Percentiles rank a stretch among this genome's conserved stretches.
Conservation (phyloP, 2,797 vertebrate genomes). For the Lerista edwardsae region DNA sequence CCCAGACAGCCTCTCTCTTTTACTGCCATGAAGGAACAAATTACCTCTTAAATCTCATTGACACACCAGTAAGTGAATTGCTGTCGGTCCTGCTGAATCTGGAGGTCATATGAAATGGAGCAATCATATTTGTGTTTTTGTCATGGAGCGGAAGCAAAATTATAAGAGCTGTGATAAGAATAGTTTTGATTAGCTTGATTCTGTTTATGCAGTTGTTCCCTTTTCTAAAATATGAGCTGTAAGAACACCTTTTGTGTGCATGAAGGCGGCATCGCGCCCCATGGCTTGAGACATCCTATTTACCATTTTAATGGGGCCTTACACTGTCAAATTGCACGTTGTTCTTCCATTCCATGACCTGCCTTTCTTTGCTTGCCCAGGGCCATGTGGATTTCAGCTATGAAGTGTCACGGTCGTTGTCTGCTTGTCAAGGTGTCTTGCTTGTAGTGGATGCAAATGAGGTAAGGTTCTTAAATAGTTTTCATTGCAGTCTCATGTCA, state of each 20-base stretch:
- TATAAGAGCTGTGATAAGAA: background rate
- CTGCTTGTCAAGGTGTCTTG: conserved; percentile 95
- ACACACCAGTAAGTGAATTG: conserved; percentile 89
- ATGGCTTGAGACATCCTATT: too few relatives aligned
- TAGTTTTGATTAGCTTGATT: background rate
- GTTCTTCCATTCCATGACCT: background rate
- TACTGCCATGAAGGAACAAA: conserved; percentile 83
- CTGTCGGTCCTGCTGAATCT: background rate
- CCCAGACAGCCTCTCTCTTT: conserved; percentile 93
- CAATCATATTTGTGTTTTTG: background rate
- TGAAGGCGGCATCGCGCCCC: background rate
- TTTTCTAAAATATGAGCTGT: background rate
- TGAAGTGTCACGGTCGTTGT: conserved; percentile 94
- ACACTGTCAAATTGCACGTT: background rate
- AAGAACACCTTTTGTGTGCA: too few relatives aligned
- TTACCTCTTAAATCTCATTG: conserved; percentile 96
- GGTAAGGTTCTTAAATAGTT: conserved; percentile 74
- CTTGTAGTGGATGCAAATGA: conserved; percentile 97
- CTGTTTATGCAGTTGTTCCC: background rate
- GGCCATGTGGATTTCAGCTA: conserved; percentile 98
- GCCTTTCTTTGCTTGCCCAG: conserved; percentile 72
- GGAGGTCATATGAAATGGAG: background rate
- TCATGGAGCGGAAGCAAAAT: background rate
- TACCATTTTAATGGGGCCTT: accelerated
- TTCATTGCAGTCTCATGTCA: background rate